Conservation (phyloP, 2,797 vertebrate genomes). For the Bovichtus variegatus region DNA sequence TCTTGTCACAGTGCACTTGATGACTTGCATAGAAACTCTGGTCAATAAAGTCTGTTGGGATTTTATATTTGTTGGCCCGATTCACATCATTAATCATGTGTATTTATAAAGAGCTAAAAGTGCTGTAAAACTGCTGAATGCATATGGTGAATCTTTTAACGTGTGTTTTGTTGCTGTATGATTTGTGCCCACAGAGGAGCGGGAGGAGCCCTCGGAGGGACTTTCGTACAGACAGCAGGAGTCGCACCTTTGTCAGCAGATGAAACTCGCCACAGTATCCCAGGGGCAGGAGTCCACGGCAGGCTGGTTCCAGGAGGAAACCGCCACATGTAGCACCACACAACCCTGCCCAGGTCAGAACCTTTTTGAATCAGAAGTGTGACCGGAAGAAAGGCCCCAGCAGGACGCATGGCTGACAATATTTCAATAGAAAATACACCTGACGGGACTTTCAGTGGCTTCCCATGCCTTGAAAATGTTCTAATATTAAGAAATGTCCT, state of each 20-base stretch:
- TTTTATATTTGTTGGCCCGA: not conserved
- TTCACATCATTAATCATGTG: not conserved
- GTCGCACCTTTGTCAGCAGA: constrained; percentile 88
- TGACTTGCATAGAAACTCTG: not conserved
- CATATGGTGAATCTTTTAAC: not conserved
- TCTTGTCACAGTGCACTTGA: not conserved
- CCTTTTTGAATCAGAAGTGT: not conserved
- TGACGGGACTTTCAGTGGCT: not conserved
- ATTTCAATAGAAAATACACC: not conserved
- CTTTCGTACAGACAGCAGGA: constrained; percentile 90
- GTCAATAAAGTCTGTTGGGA: not conserved
- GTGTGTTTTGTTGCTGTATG: constrained; percentile 6
- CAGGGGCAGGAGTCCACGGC: constrained; percentile 79
- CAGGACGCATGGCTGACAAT: not conserved
- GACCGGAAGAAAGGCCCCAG: too few relatives aligned
- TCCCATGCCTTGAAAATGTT: not conserved
- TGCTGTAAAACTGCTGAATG: not conserved
- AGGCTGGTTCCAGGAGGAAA: constrained; percentile 83
- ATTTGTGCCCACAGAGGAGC: constrained; percentile 79
- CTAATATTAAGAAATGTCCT: not conserved
- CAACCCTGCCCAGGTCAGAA: constrained; percentile 87
- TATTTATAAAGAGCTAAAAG: not conserved
- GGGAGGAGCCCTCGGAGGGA: constrained; percentile 87
- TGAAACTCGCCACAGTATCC: constrained; percentile 88
- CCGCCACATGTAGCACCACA: constrained; percentile 85